Base-by-base conservation (phyloP, 92 coral and sea anemone genomes). In the Paragorgia papillata region DNA sequence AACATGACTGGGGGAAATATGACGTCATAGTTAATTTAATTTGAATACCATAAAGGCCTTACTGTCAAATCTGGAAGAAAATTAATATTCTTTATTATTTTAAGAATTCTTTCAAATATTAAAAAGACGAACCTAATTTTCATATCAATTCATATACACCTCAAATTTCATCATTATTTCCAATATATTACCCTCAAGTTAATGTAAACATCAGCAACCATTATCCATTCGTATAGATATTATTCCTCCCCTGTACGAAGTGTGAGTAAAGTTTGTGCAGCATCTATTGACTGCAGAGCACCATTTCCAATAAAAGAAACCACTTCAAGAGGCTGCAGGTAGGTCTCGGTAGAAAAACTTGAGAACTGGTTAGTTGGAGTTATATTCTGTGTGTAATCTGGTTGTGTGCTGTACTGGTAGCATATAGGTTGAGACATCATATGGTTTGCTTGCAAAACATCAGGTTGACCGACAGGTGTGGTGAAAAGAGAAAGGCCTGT, bases 231-330 rank as follows among this genome's bases (percentile, higher is more conserved):
- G n/a, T n/a, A 10, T 37, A 37, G 43, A 37, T 51, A 20, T 12
- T 53, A 71, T 12, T 71, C 78, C 19, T 71, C 78, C 2, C 78
- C 78, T 12, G 78, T 71, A 31, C 25, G 78, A 1, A 71, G 43
- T 1, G 78, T 53, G 1, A 71, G 78, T 50, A 71, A 71, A 29
- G 78, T 55, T 55, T 71, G 46, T 13, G 78, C 78, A n/a, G 78
- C 78, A n/a, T 48, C 76, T 22, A 69, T 69, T 2, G 74, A 66
- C 28, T 8, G 46, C 40, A 58, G 34, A 48, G 17, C 6, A 18
- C 64, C 64, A n/a, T 25, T 34, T 35, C 7, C 28, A 10, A 28
- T 6, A 3, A 9, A 14, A 1, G 63, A 25, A 4, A 19, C 28
- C 22, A 33, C 63, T 55, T 71, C 78, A 8, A 55, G 31, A 9